Conservation (phyloP, 2,113 vertebrate species). For the Carollia perspicillata region DNA sequence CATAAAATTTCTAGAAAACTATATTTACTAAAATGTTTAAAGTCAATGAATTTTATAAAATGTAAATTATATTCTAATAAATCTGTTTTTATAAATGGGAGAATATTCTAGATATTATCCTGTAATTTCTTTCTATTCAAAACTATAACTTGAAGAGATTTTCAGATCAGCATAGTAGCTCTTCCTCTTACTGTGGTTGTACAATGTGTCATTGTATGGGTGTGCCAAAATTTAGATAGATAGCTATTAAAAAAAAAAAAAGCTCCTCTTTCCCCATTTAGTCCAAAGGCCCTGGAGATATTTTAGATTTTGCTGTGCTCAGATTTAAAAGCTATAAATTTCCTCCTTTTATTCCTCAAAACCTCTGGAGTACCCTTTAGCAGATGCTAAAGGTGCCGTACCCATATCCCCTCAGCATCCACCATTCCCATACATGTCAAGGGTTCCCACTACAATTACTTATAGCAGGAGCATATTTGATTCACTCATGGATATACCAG, state of each 20-base stretch:
- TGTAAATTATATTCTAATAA: background rate
- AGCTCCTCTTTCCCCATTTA: background rate
- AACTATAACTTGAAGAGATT: background rate
- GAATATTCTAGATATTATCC: background rate
- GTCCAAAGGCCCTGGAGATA: background rate
- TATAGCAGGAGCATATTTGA: rapidly evolving
- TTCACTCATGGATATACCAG: background rate
- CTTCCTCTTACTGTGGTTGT: background rate
- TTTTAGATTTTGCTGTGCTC: background rate
- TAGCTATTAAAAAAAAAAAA: background rate
- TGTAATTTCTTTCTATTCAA: background rate
- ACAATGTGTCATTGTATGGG: background rate
- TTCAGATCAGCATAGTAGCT: background rate
- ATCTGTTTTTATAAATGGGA: background rate
- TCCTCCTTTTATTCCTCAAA: background rate
- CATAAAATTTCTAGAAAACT: background rate
- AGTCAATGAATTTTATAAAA: background rate
- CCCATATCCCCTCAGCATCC: background rate
- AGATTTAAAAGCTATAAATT: background rate
- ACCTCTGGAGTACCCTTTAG: background rate
- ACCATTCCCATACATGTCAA: background rate
- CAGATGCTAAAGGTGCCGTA: background rate
- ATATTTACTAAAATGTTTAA: background rate
- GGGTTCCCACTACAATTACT: background rate
- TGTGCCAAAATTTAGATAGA: background rate